Percentiles rank a stretch among this genome's conserved stretches.
phyloP scores from a whole-genome alignment of 2,797 vertebrate genomes.

The Zalophus californianus region DNA sequence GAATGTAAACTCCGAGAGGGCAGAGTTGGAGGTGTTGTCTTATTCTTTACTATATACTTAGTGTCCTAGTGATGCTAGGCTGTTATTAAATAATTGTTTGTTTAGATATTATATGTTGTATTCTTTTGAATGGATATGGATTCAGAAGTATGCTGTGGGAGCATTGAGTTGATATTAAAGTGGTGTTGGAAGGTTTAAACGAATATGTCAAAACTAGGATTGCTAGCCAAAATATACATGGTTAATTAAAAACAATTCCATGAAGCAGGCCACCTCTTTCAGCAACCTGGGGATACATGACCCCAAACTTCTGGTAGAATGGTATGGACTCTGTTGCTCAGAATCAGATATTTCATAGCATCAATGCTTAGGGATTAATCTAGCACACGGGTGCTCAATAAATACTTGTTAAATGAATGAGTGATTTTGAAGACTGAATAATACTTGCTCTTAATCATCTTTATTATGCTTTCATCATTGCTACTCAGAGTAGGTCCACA shows the following conservation, averaged over 20 bases:
- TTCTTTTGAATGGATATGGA: not conserved
- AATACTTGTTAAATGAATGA: not conserved
- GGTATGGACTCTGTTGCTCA: not conserved
- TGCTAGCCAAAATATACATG: not conserved
- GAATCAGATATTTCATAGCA: not conserved
- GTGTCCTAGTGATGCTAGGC: not conserved
- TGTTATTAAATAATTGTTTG: not conserved
- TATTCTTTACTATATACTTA: not conserved
- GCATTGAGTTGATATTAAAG: not conserved
- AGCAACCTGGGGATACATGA: not conserved
- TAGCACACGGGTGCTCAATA: not conserved
- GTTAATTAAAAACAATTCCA: not conserved
- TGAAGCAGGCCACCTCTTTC: not conserved
- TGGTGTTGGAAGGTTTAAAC: not conserved
- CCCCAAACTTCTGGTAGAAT: not conserved
- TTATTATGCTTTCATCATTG: not conserved
- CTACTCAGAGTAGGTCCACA: not conserved
- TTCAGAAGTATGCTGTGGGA: not conserved
- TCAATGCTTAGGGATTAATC: not conserved
- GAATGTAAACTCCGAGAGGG: not conserved
- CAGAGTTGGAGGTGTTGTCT: not conserved
- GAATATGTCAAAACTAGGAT: not conserved
- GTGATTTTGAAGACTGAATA: not conserved
- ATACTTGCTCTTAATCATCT: not conserved
- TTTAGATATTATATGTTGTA: not conserved